Base-by-base conservation (phyloP, 2,797 vertebrate genomes). In the Sebastes melanostomus region DNA sequence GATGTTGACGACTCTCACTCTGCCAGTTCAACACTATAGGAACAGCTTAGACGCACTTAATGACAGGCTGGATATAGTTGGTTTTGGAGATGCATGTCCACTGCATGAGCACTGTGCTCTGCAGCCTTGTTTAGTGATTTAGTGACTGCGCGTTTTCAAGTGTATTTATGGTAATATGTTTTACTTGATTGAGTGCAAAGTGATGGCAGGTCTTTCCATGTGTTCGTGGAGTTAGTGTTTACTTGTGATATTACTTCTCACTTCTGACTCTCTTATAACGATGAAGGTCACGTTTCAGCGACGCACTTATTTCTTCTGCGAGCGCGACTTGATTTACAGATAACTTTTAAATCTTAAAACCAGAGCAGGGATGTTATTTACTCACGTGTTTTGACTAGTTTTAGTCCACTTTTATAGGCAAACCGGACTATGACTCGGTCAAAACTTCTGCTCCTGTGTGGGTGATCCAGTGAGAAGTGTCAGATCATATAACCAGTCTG, bases 251-350 rank as follows among this genome's bases (percentile, higher is more conserved):
- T 38, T 11, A 56, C 75, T 82, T 52, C 11, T 73, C 20, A 50
- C 46, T 50, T 72, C 74, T 78, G 74, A 75, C 66, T 67, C 77
- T 76, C 38, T 42, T 16, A 42, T 10, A 76, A 93, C 86, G 62
- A 94, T 94, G 83, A 72, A 84, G 81, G 85, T 88, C 84, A 78
- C 74, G 73, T 56, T 80, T 81, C 74, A 24, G 83, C 72, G 66
- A 42, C 85, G 72, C 66, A 82, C 82, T 82, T 42, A 18, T 81
- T 46, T 63, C 59, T 83, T 88, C 54, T 66, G 83, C 82, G 75
- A 66, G 54, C 73, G 76, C 16, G 86, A 80, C 42, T 89, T 91
- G 30, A 92, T 91, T 83, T 69, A 38, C 69, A 92, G 91, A 93
- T 91, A 93, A 92, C 82, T 91, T 88, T 84, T 3, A 34, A 7